A percentile compares a stretch with the other conserved stretches of the same genome.
phyloP scores from a whole-genome alignment of 2,888 invertebrate species.

The Netelia virgata region DNA sequence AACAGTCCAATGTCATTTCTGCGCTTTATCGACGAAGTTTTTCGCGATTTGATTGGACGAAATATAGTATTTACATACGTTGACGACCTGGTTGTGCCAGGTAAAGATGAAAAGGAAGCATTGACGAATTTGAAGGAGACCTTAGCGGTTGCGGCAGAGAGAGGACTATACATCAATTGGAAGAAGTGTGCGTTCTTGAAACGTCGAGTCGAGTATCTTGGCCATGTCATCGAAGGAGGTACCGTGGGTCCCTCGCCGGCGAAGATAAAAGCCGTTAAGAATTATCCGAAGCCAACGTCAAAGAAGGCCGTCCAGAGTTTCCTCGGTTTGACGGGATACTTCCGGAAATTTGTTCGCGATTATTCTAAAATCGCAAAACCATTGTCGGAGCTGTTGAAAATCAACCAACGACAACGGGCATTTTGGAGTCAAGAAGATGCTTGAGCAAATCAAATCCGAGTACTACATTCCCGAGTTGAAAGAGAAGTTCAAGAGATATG shows the following conservation, averaged over 20 bases:
- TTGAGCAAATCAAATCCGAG: conserved; percentile 46
- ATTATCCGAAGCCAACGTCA: conserved; percentile 58
- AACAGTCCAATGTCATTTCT: conserved; percentile 66
- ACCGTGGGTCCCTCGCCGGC: conserved; percentile 52
- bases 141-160: conserved; percentile 53
- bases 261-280: conserved; percentile 64
- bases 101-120: conserved; percentile 44
- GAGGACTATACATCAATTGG: conserved; percentile 66
- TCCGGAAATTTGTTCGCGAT: conserved; percentile 69
- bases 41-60: conserved; percentile 52
- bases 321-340: conserved; percentile 69
- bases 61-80: conserved; percentile 53
- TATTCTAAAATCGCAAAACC: conserved; percentile 73
- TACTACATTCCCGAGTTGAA: conserved; percentile 63
- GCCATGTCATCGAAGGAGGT: conserved; percentile 58
- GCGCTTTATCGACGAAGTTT: conserved; percentile 70
- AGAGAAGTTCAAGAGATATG: conserved; percentile 58
- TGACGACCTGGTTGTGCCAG: conserved; percentile 67
- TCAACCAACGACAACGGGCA: conserved; percentile 65
- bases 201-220: conserved; percentile 60
- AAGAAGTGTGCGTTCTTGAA: conserved; percentile 65
- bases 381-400: conserved; percentile 72
- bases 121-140: conserved; percentile 41
- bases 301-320: conserved; percentile 66
- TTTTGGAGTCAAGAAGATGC: conserved; percentile 59